These are phyloP conservation scores for Nomada flava DNA, from an alignment of 2,888 invertebrate genomes.

Conservation along the genomic window DNA sequence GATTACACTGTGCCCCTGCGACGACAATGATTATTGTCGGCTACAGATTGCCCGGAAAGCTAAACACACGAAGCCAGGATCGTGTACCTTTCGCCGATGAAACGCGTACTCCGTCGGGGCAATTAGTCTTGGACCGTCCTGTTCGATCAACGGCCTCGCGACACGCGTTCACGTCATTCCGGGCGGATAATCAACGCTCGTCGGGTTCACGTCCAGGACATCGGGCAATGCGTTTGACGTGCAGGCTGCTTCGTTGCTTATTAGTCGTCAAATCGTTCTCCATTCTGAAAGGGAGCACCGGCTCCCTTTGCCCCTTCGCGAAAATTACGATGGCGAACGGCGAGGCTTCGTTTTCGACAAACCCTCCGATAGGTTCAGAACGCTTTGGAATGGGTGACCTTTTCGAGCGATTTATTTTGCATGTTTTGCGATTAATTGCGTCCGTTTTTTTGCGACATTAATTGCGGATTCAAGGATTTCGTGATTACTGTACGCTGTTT, in stretches of 20 bases:
- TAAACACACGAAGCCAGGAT: constrained; percentile 29
- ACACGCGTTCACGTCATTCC: constrained; percentile 53
- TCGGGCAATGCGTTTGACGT: constrained; percentile 39
- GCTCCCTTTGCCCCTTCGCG: too few relatives aligned
- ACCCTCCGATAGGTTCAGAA: too few relatives aligned
- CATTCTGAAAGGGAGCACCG: too few relatives aligned
- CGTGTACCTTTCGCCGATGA: constrained; percentile 46
- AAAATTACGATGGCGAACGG: too few relatives aligned
- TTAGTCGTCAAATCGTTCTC: too few relatives aligned
- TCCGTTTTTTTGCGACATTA: too few relatives aligned
- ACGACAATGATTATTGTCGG: constrained; percentile 44
- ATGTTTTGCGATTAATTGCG: too few relatives aligned
- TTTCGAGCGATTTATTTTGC: too few relatives aligned
- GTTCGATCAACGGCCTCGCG: constrained; percentile 36
- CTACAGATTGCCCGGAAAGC: constrained; percentile 26
- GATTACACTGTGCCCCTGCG: neutral
- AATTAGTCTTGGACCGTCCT: constrained; percentile 55
- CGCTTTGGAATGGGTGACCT: too few relatives aligned
- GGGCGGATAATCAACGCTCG: constrained; percentile 46
- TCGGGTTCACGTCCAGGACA: constrained; percentile 42
- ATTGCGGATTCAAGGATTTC: too few relatives aligned
- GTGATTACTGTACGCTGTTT: too few relatives aligned
- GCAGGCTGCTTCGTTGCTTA: neutral
- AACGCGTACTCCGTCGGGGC: constrained; percentile 42
- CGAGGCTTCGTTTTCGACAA: too few relatives aligned